These are phyloP conservation scores for Cistogaster globosa DNA, from an alignment of 2,888 invertebrate genomes.

Conservation along the genomic window DNA sequence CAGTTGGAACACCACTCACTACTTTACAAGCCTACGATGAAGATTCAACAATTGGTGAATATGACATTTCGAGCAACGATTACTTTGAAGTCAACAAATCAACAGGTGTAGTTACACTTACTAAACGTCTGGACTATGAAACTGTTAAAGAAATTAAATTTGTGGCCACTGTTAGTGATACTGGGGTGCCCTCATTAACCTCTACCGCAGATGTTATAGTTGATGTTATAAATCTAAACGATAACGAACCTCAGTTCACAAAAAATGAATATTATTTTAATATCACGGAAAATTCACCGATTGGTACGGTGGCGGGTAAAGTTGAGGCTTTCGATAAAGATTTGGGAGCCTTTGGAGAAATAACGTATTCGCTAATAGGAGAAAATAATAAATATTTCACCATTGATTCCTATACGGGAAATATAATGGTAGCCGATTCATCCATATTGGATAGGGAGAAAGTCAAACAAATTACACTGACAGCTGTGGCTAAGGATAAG, in stretches of 20 bases:
- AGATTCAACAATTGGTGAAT: slow-evolving; percentile 92
- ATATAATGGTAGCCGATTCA: slow-evolving; percentile 89
- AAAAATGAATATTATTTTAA: slow-evolving; percentile 87
- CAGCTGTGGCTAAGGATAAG: slow-evolving; percentile 91
- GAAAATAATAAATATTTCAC: slow-evolving; percentile 89
- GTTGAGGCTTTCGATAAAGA: slow-evolving; percentile 91
- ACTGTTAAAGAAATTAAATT: slow-evolving; percentile 89
- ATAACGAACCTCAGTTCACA: slow-evolving; percentile 92
- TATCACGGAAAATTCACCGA: slow-evolving; percentile 89
- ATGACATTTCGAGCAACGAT: slow-evolving; percentile 86
- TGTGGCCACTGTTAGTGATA: slow-evolving; percentile 92
- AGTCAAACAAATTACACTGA: slow-evolving; percentile 87
- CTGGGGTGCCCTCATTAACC: slow-evolving; percentile 92
- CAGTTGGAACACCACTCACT: slow-evolving; percentile 89
- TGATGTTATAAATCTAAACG: slow-evolving; percentile 92
- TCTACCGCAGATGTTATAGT: slow-evolving; percentile 91
- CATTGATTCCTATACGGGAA: slow-evolving; percentile 89
- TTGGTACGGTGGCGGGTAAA: slow-evolving; percentile 88
- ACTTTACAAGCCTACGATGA: slow-evolving; percentile 91
- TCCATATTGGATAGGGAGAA: slow-evolving; percentile 91
- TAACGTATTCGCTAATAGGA: slow-evolving; percentile 90
- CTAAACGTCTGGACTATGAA: slow-evolving; percentile 93
- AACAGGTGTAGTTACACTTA: slow-evolving; percentile 90
- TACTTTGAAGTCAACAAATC: slow-evolving; percentile 92
- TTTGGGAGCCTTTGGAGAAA: slow-evolving; percentile 90